A percentile compares a stretch with the other conserved stretches of the same genome.
Conservation (phyloP, 53 echinoderm and acorn worm genomes). For the Astropecten irregularis region DNA sequence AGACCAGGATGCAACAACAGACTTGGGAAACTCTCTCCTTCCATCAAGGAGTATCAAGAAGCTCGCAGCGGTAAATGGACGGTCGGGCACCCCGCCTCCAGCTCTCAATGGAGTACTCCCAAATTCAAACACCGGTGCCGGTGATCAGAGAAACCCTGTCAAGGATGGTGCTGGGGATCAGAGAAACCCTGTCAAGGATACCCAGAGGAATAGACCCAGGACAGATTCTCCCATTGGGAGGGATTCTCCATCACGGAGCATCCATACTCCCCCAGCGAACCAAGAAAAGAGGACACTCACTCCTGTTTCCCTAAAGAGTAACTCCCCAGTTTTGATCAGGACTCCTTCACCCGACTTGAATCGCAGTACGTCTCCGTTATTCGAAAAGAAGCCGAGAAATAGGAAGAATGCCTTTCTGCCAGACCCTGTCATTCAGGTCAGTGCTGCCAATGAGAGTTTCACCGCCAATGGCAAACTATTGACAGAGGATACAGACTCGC, state of each 20-base stretch:
- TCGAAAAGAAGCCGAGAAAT: constrained; percentile 17
- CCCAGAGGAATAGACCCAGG: background rate
- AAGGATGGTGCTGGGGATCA: no score
- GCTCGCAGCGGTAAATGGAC: background rate
- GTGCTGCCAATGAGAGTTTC: background rate
- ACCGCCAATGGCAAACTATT: constrained; percentile 15
- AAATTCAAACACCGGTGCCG: background rate
- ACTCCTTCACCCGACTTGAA: constrained; percentile 23
- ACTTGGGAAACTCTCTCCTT: background rate
- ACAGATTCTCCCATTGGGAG: background rate
- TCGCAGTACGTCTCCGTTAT: constrained; percentile 28
- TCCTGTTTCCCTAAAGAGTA: no score
- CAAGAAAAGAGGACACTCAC: background rate
- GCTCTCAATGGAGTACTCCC: constrained; percentile 17
- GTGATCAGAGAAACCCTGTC: background rate
- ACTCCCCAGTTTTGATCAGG: background rate
- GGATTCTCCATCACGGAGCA: background rate
- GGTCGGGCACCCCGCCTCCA: constrained; percentile 5
- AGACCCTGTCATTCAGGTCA: background rate
- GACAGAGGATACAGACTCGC: background rate
- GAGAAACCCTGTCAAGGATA: no score
- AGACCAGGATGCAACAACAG: background rate
- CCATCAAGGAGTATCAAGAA: background rate
- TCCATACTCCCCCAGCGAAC: background rate
- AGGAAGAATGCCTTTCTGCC: constrained; percentile 6